Base-by-base conservation (phyloP, 2,797 vertebrate species). In the Heteromormyrus szaboi region DNA sequence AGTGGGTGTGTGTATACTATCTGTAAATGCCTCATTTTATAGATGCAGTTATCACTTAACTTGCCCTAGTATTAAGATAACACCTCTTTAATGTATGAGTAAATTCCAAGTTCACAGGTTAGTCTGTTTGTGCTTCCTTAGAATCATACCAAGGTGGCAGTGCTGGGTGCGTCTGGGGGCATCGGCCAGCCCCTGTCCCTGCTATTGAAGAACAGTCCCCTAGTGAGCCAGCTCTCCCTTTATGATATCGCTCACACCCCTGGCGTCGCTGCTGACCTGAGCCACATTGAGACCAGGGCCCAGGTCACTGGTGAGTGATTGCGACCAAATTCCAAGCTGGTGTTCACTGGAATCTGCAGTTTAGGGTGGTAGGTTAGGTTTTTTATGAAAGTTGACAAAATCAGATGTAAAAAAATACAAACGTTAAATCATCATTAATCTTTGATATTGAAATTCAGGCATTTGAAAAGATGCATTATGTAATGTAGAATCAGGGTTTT, bases 181-280 rank as follows among this genome's bases (percentile, higher is more conserved):
- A 99, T 99, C 8, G 99, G 99, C 86, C 99, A 99, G 93, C 98
- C 99, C 0, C 97, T 99, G 0, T 99, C 99, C 0, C 96, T 99
- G 65, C 96, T 99, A 0, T 94, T 99, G 89, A 99, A 99, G 97
- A 99, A 99, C 90, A 99, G 98, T 92, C 98, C 98, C 0, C 92
- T 99, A 92, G 97, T 99, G 92, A 98, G 96, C 90, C 96, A 96
- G 11, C 97, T 99, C 89, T 96, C 94, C 54, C 96, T 99, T 0
- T 99, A 96, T 0, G 98, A 99, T 88, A 99, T 99, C 0, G 97
- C 97, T 0, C 98, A 99, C 92, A 99, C 98, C 0, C 98, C 98
- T 0, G 98, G 98, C 0, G 99, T 99, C 56, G 99, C 98, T 0
- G 97, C 98, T 0, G 99, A 99, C 86, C 97, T 99, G 59, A 98